These are phyloP conservation scores for Acestrorhynchus altus DNA, from an alignment of 2,797 vertebrate species.

Conservation along the genomic window DNA sequence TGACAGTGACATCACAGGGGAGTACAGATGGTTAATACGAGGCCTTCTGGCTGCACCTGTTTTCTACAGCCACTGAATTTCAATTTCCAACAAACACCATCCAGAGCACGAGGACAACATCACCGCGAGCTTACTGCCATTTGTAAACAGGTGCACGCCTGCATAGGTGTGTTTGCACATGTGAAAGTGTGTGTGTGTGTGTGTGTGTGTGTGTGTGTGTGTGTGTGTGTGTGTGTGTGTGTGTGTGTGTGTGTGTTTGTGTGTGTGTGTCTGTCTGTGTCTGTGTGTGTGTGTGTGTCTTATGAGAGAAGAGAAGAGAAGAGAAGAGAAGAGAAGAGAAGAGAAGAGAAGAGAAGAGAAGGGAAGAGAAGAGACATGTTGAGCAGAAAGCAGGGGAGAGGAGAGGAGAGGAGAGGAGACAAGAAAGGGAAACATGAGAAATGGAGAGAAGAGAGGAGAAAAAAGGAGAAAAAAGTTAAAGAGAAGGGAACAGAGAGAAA, in stretches of 20 bases:
- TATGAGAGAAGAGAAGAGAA: background rate
- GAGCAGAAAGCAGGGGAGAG: background rate
- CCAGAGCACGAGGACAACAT: conserved; percentile 32
- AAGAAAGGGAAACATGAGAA: background rate
- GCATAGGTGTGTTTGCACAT: conserved; percentile 22
- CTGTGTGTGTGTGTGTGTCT: too few species aligned
- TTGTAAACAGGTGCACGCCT: conserved; percentile 50
- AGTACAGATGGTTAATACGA: conserved; percentile 63
- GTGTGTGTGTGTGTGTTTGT: background rate
- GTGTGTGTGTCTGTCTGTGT: too few species aligned
- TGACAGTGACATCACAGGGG: conserved; percentile 63
- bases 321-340: background rate
- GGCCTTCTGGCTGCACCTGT: conserved; percentile 63
- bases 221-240: too few species aligned
- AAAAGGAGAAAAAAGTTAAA: background rate
- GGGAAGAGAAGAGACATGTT: background rate
- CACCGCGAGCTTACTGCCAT: conserved; percentile 32
- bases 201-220: background rate
- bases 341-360: background rate
- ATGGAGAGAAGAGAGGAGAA: background rate
- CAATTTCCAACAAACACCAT: conserved; percentile 48
- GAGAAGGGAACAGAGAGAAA: background rate
- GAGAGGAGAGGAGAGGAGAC: background rate
- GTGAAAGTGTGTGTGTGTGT: background rate
- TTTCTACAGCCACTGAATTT: conserved; percentile 59